Evolutionary conservation across 2,113 vertebrate species (phyloP).

Genomic region (Odocoileus virginianus): DNA sequence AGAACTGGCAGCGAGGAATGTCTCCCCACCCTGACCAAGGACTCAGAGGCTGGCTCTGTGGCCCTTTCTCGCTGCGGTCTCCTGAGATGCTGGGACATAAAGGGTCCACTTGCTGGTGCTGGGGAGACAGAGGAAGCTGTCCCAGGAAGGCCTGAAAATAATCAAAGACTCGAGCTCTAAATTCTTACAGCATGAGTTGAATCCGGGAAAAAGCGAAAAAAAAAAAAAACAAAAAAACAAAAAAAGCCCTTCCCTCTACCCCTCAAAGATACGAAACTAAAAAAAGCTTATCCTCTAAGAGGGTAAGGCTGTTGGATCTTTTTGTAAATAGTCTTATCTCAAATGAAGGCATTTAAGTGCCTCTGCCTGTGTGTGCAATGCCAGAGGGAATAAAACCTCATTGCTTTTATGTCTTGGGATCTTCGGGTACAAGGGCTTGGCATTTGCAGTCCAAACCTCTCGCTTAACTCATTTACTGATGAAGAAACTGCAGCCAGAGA

Average conservation of each 20-base stretch:
- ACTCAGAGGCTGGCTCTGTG: neutral
- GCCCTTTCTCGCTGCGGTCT: neutral
- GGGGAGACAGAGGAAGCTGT: neutral
- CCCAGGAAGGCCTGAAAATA: slow-evolving; percentile 9
- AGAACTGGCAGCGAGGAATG: slow-evolving; percentile 25
- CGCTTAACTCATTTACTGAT: neutral
- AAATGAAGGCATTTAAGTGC: neutral
- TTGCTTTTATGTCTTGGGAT: neutral
- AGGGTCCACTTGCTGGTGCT: neutral
- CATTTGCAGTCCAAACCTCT: neutral
- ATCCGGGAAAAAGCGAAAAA: slow-evolving; percentile 19
- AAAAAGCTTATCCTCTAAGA: neutral
- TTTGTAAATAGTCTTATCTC: neutral
- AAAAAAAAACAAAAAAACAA: neutral
- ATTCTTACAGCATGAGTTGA: slow-evolving; percentile 30
- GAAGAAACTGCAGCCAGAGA: neutral
- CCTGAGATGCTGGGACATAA: slow-evolving; percentile 21
- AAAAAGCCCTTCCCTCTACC: neutral
- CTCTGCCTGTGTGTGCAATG: too few species aligned
- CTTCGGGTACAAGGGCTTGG: neutral
- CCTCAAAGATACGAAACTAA: neutral
- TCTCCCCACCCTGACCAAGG: neutral
- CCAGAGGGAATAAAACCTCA: neutral
- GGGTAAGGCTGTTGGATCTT: neutral
- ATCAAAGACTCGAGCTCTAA: neutral